Conservation (phyloP, 2,113 vertebrate genomes). For the Nerophis ophidion region DNA sequence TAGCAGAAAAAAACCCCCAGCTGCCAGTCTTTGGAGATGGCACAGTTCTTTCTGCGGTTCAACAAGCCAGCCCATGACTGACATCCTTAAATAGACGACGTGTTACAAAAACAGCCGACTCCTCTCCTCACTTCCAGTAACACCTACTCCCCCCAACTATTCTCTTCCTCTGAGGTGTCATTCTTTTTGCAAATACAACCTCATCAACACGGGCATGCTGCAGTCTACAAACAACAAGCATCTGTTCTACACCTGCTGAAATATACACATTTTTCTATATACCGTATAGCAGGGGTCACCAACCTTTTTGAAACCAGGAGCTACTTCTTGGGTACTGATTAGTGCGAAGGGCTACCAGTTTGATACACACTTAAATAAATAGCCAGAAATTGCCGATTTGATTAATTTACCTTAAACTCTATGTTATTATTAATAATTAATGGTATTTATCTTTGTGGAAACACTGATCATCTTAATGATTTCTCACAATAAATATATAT, state of each 20-base stretch:
- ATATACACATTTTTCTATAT: not conserved
- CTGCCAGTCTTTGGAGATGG: conserved; percentile 11
- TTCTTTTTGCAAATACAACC: conserved; percentile 43
- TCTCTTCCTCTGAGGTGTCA: conserved; percentile 51
- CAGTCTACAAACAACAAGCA: conserved; percentile 12
- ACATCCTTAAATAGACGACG: conserved; percentile 17
- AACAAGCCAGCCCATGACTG: conserved; percentile 27
- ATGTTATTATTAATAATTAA: no score
- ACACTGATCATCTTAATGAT: no score
- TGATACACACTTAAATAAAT: no score
- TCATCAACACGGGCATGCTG: conserved; percentile 42
- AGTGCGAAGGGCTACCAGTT: no score
- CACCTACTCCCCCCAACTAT: conserved; percentile 36
- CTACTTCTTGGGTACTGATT: no score
- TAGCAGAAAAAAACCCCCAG: not conserved
- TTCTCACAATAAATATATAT: no score
- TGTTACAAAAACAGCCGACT: conserved; percentile 42
- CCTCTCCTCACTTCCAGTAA: conserved; percentile 45
- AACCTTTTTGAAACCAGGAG: no score
- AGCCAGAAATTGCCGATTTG: no score
- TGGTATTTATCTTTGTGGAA: no score
- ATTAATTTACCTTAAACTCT: no score
- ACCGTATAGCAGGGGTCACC: no score
- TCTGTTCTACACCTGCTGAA: conserved; percentile 11
- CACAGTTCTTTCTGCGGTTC: conserved; percentile 1